Base-by-base conservation (phyloP, 2,888 invertebrate species). In the Lasioglossum calceatum region DNA sequence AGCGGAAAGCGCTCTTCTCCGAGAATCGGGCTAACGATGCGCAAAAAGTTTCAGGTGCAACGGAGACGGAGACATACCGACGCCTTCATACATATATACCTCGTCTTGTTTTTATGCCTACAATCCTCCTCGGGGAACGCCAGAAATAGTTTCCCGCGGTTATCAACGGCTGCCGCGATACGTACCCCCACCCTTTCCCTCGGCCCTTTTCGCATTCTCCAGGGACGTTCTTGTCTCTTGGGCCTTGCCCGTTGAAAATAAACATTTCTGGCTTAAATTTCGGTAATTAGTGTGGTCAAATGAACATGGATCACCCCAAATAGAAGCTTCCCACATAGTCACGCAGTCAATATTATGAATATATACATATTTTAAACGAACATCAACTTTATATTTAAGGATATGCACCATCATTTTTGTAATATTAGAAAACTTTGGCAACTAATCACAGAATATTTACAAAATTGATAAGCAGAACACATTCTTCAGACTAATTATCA, bases 1-100 rank as follows among this genome's bases (percentile, higher is more conserved):
- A n/a, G 14, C 70, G 79, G 32, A n/a, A 39, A 61, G 58, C 76
- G 64, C 71, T 50, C 39, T 71, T 71, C 71, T 71, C n/a, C 42
- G 71, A 73, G 76, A 83, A 79, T 79, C 67, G 73, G 76, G 73
- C 47, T 86, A 87, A 86, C 76, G 87, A 87, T 79, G 83, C 79
- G 74, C 76, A 39, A 81, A 81, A 81, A 83, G 61, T 74, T 79
- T 58, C 72, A 77, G 36, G 78, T 77, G 79, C 76, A 64, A 84
- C 70, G 39, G 36, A 81, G 77, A 72, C 42, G 12, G 61, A 77
- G 23, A 36, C 39, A 44, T 12, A 32, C 27, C 36, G n/a, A 44
- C 23, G 16, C 16, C 36, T 64, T 58, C 5, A 7, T 16, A 19
- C 10, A 39, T 50, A n/a, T 14, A 47, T 50, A 47, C 54, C 7